Percentiles rank a stretch among this genome's conserved stretches.
Evolutionary conservation across 2,888 invertebrate genomes (phyloP).

Genomic region (Catonia carolina): DNA sequence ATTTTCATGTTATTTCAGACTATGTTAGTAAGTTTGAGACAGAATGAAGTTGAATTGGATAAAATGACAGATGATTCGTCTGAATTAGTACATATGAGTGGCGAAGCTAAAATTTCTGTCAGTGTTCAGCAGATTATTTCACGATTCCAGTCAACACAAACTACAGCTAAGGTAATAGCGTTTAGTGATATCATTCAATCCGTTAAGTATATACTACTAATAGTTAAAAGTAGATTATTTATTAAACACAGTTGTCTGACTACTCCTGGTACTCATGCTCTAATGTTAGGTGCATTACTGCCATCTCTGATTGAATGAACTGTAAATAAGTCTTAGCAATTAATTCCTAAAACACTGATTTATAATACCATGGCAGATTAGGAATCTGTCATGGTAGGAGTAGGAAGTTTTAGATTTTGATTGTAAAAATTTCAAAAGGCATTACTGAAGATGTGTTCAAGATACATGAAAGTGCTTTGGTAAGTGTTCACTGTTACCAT

Average conservation of each 20-base stretch:
- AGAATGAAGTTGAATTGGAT: conserved; percentile 81
- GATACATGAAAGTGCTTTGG: no score
- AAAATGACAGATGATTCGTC: conserved; percentile 79
- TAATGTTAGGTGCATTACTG: no score
- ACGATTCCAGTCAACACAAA: conserved; percentile 81
- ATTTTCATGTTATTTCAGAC: conserved; percentile 48
- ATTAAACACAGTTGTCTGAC: neutral
- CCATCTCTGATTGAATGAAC: no score
- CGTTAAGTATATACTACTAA: neutral
- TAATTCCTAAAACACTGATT: no score
- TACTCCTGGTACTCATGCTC: neutral
- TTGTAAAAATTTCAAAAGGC: no score
- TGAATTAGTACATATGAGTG: conserved; percentile 71
- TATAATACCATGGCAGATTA: no score
- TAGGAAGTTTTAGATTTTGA: no score
- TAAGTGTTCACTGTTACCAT: no score
- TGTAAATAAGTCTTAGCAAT: no score
- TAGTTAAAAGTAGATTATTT: no score
- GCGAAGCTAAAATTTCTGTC: conserved; percentile 78
- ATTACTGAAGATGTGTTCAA: no score
- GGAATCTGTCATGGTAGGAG: no score
- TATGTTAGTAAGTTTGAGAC: conserved; percentile 66
- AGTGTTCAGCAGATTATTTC: conserved; percentile 86
- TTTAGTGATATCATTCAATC: neutral
- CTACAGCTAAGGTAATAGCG: conserved; percentile 65